Evolutionary conservation across 2,888 invertebrate species (phyloP).

Genomic region (Clostera curtula): DNA sequence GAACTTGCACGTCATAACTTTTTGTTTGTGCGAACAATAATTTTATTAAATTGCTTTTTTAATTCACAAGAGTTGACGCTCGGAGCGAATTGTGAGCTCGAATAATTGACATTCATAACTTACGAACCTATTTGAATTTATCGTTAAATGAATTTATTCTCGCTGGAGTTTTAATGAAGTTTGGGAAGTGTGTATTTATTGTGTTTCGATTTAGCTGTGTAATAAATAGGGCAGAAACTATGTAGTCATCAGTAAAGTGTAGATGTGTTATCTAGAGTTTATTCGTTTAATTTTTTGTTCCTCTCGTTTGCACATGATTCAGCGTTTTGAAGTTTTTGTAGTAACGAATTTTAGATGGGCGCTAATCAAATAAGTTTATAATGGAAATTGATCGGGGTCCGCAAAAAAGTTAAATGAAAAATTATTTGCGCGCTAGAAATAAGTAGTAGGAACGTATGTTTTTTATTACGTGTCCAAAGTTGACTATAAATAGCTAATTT

Average conservation of each 20-base stretch:
- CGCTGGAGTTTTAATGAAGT: too few species aligned
- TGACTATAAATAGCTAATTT: too few species aligned
- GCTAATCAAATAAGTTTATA: neutral
- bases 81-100: slow-evolving; percentile 17
- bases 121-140: slow-evolving; percentile 1
- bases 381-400: neutral
- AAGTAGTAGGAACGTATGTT: too few species aligned
- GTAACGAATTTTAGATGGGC: neutral
- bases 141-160: too few species aligned
- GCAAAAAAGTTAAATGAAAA: too few species aligned
- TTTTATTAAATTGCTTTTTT: slow-evolving; percentile 28
- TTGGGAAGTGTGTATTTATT: too few species aligned
- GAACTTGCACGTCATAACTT: slow-evolving; percentile 64
- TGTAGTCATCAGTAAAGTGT: too few species aligned
- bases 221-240: too few species aligned
- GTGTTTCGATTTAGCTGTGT: too few species aligned
- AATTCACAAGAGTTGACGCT: slow-evolving; percentile 26
- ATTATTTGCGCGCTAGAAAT: too few species aligned
- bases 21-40: slow-evolving; percentile 50
- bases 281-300: neutral
- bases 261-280: neutral
- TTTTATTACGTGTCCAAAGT: too few species aligned
- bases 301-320: neutral
- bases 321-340: neutral
- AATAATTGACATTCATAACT: slow-evolving; percentile 15